A percentile compares a stretch with the other conserved stretches of the same genome.
Conservation (phyloP, 2,888 invertebrate genomes). For the Xanthorhoe spadicearia region DNA sequence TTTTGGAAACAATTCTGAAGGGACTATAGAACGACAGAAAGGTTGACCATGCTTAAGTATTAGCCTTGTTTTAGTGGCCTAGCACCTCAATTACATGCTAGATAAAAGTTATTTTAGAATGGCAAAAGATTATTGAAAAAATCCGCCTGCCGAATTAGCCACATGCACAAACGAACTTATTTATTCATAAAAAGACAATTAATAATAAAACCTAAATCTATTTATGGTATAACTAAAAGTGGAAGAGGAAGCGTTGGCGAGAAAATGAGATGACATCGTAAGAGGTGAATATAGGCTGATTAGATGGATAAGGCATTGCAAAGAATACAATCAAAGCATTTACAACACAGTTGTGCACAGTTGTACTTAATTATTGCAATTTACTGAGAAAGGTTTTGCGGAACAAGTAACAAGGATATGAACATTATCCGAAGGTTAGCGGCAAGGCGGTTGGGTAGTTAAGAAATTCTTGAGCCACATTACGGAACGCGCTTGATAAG, state of each 20-base stretch:
- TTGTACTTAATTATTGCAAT: constrained; percentile 39
- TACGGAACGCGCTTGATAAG: background rate
- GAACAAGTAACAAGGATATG: constrained; percentile 70
- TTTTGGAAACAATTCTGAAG: constrained; percentile 16
- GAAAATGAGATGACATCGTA: no score
- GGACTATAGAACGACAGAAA: constrained; percentile 38
- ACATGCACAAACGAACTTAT: no score
- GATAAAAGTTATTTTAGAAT: no score
- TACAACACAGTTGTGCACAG: background rate
- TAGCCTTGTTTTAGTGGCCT: background rate
- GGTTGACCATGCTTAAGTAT: constrained; percentile 2
- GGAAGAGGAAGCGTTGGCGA: no score
- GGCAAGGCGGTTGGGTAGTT: constrained; percentile 71
- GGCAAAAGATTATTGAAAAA: no score
- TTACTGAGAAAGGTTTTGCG: constrained; percentile 64
- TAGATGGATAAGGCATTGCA: background rate
- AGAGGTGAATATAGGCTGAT: no score
- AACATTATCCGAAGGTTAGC: constrained; percentile 69
- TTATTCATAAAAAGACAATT: no score
- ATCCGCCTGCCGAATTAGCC: no score
- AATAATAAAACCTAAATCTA: no score
- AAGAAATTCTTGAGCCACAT: constrained; percentile 58
- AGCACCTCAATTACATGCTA: no score
- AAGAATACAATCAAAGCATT: background rate
- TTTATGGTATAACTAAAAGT: no score